Base-by-base conservation (phyloP, 1,140 invertebrate genomes). In the Octopus bimaculoides region DNA sequence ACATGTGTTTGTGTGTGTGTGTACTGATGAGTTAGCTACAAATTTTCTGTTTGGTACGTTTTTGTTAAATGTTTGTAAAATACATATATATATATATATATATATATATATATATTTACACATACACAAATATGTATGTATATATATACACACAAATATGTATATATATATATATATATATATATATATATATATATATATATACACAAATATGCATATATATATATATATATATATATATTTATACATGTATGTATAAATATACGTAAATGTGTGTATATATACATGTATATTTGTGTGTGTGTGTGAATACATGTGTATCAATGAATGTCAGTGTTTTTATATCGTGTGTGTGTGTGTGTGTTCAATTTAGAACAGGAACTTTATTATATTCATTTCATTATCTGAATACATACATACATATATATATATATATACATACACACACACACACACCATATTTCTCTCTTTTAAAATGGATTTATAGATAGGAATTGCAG, bases 131-230 rank as follows among this genome's bases (percentile, higher is more conserved):
- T 69, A 69, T 69, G 20, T 69, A 69, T 12, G 20, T 69, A 69
- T 4, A 69, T 69, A 69, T 69, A 69, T 69, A 69, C 20, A 5
- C 12, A 5, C 20, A 69, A n/a, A 5, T 69, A 69, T 69, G 12
- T 69, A 69, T 12, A 12, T 12, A 69, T 69, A 69, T 69, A 69
- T 69, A 69, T 69, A 69, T 69, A 69, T 69, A 69, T 69, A 69
- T 69, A 69, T 69, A 61, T 69, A 69, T 69, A 69, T 5, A 69
- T 69, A 69, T 69, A 69, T 69, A 69, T 69, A 69, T 69, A 69
- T 69, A 69, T 69, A 69, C 5, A 69, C 5, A 69, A 5, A 69
- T 6, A 69, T 69, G 5, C 26, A 41, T 2, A 41, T 2, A 41
- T 2, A 41, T 2, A 41, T 2, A 41, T 6, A 69, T 0, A 69